phyloP scores from a whole-genome alignment of 2,797 vertebrate species.

The Epinephelus malabaricus region DNA sequence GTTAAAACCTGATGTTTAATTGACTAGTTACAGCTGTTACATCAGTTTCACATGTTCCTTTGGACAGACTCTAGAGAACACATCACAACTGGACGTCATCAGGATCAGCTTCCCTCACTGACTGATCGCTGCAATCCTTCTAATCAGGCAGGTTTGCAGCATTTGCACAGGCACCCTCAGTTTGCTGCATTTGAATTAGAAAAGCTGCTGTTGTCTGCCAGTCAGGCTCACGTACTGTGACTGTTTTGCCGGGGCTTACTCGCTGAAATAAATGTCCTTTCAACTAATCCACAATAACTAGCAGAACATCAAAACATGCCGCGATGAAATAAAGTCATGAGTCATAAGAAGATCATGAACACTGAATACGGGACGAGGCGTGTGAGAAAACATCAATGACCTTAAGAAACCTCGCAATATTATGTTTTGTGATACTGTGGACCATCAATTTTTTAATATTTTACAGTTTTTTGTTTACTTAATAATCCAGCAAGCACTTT shows the following conservation, averaged over 20 bases:
- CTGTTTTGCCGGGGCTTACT: conserved; percentile 17
- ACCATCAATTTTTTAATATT: too few species aligned
- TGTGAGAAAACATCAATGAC: too few species aligned
- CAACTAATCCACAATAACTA: conserved; percentile 10
- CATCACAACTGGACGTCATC: neutral
- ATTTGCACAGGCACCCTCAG: conserved; percentile 24
- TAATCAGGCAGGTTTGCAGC: conserved; percentile 28
- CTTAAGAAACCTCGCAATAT: too few species aligned
- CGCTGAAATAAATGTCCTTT: conserved; percentile 16
- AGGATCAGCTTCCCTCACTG: conserved; percentile 2
- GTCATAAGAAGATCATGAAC: too few species aligned
- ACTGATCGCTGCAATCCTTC: neutral
- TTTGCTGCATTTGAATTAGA: conserved; percentile 33
- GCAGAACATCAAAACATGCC: conserved; percentile 23
- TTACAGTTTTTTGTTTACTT: too few species aligned
- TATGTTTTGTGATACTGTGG: too few species aligned
- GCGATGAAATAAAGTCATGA: neutral
- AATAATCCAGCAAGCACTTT: too few species aligned
- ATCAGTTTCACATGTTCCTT: neutral
- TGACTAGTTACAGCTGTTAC: neutral
- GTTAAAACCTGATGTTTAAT: neutral
- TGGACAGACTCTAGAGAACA: conserved; percentile 12
- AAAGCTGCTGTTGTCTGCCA: conserved; percentile 19
- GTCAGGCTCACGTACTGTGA: conserved; percentile 17
- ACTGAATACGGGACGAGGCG: too few species aligned